Percentiles rank a stretch among this genome's conserved stretches.
Conservation (phyloP, 2,113 vertebrate genomes). For the Cebidichthys violaceus region DNA sequence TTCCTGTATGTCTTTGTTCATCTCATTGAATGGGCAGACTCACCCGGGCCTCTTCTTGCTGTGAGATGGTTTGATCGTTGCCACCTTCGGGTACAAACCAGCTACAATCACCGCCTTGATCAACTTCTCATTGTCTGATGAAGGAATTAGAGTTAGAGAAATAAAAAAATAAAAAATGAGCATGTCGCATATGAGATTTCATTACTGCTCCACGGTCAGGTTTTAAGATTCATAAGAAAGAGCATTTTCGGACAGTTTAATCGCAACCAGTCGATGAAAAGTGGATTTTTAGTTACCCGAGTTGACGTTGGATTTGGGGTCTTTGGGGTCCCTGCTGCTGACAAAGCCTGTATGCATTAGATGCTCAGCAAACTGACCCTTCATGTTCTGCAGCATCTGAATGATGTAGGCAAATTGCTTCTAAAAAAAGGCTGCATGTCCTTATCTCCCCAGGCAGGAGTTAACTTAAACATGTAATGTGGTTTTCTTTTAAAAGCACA, state of each 20-base stretch:
- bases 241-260: not conserved
- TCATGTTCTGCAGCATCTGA: constrained; percentile 99
- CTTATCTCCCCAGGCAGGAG: not conserved
- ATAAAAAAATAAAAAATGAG: not conserved
- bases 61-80: constrained; percentile 91
- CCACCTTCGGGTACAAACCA: constrained; percentile 98
- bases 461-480: not conserved
- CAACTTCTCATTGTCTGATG: constrained; percentile 95
- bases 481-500: constrained; percentile 9
- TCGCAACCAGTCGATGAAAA: not conserved
- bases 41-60: constrained; percentile 94
- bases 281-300: constrained; percentile 84
- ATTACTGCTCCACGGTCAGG: not conserved
- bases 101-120: constrained; percentile 98
- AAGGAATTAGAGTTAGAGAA: constrained; percentile 11
- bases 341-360: constrained; percentile 94
- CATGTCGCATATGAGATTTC: not conserved
- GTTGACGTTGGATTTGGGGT: constrained; percentile 93
- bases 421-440: not conserved
- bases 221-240: not conserved
- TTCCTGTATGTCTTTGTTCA: constrained; percentile 12
- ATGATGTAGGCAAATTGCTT: constrained; percentile 14
- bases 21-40: constrained; percentile 70
- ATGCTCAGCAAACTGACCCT: constrained; percentile 97
- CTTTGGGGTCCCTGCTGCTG: constrained; percentile 90